Evolutionary conservation across 2,888 invertebrate species (phyloP), one percentile per base, ranked within the genome.

Genomic region (Pheosia gnoma): DNA sequence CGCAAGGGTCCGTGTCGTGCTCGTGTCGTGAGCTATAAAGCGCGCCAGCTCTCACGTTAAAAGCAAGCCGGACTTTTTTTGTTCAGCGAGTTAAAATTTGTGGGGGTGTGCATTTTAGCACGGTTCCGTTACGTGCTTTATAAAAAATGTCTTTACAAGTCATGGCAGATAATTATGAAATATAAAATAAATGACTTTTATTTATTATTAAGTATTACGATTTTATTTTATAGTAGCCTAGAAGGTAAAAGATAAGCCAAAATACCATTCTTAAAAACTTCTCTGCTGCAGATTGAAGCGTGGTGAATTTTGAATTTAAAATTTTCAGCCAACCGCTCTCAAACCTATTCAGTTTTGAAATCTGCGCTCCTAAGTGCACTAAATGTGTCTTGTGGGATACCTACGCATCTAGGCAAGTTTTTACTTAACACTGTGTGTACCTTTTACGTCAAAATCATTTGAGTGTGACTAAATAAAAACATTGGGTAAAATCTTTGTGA

Each of bases 71-170:
- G 66, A 62, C 66, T 81, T 78, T 43, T 45, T 55, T 53, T 55
- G 80, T 80, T 81, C 74, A 74, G 65, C 67, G 71, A 75, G 75
- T 72, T 66, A 74, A 76, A 81, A 81, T 80, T 81, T 79, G 77
- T 76, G 76, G 64, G 68, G 60, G 70, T 67, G 68, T 68, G 66
- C 75, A 65, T 78, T 78, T 75, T 73, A 76, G 47, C 10, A 37
- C 41, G 41, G 5, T 11, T 13, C 8, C 39, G 56, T 11, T 13
- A 56, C 41, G 37, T 53, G 53, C 37, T 37, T 9, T 36, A 37
- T 36, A 37, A 47, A 47, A 11, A 47, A 4, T 9, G 9, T 43
- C 43, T 43, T 43, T 41, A 41, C 41, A 41, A 41, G 8, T 41
- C 6, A 41, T 8, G 41, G 41, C 7, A 10, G 45, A 45, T 10